Evolutionary conservation across 1,140 invertebrate genomes (phyloP), one percentile per base, ranked within the genome.

Genomic region (Zaprionus ornatus): DNA sequence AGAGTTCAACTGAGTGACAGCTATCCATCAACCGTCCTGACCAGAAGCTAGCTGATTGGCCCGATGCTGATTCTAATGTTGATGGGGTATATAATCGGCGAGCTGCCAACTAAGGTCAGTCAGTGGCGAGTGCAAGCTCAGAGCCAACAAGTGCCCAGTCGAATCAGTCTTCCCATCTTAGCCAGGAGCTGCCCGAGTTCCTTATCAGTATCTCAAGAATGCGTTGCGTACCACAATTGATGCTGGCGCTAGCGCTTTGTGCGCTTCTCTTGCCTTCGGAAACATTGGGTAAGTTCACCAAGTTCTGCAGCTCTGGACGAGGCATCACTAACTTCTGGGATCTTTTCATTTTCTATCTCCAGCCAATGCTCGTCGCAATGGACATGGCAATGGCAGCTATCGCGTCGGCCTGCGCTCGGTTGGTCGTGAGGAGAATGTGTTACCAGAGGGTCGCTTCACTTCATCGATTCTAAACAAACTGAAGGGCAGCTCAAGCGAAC

Each of bases 81-180:
- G 45, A 55, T 79, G 80, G 86, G 62, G 55, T 91, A 91, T 91
- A 91, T 70, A 91, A 91, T 82, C 86, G 55, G 42, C 2, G 66
- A 10, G 35, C 52, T 50, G 23, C 27, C 62, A 55, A 32, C 55
- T 72, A 56, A 37, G 66, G 64, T 88, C 85, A 91, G 83, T 91
- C 88, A 91, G 88, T 91, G 79, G 74, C 79, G 64, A 87, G 66
- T 83, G 63, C 70, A 55, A 91, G 66, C 80, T 88, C 82, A 62
- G 61, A 90, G 86, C 57, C 74, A 85, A 80, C 66, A 72, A 84
- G 75, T 74, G 63, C 29, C 50, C 52, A 73, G 65, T 57, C 15
- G 29, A 61, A 3, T 17, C 21, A 13, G 21, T 27, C 15, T 54
- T 54, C 27, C 42, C 32, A 12, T 23, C 59, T 5, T 19, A 15